phyloP scores from a whole-genome alignment of 2,113 vertebrate species.

The Arothron firmamentum region DNA sequence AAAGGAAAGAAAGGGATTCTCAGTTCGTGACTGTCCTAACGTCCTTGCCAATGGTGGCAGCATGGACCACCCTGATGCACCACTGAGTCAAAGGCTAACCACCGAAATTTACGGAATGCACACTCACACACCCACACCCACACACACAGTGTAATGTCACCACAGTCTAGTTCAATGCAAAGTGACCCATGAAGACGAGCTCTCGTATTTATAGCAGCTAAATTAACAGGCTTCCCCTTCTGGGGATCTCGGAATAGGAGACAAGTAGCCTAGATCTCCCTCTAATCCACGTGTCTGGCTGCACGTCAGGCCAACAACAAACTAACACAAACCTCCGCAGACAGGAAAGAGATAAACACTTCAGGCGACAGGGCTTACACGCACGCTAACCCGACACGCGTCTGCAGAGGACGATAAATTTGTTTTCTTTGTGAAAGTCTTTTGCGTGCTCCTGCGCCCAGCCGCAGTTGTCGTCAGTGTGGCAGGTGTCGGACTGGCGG shows the following conservation, averaged over 20 bases:
- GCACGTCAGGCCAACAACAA: slow-evolving; percentile 13
- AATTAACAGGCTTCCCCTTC: slow-evolving; percentile 63
- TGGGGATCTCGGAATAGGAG: slow-evolving; percentile 64
- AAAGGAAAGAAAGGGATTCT: no score
- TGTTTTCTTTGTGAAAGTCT: neutral
- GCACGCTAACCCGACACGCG: neutral
- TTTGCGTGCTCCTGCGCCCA: neutral
- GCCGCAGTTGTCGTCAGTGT: slow-evolving; percentile 12
- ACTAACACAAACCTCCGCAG: slow-evolving; percentile 14
- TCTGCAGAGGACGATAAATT: neutral
- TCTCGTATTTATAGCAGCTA: slow-evolving; percentile 64
- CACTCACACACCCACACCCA: neutral
- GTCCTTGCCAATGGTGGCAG: no score
- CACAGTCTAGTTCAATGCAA: slow-evolving; percentile 23
- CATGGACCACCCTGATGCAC: neutral
- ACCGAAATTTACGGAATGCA: slow-evolving; percentile 8
- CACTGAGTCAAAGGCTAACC: slow-evolving; percentile 16
- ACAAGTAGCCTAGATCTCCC: slow-evolving; percentile 47
- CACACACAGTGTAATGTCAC: slow-evolving; percentile 13
- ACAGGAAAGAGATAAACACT: slow-evolving; percentile 5
- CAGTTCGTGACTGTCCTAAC: no score
- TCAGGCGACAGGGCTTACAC: slow-evolving; percentile 2
- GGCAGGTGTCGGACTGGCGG: slow-evolving; percentile 31
- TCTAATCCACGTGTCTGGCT: slow-evolving; percentile 48
- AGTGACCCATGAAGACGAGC: slow-evolving; percentile 45